Conservation (phyloP, 2,888 invertebrate genomes). For the Nymphalis c-album region DNA sequence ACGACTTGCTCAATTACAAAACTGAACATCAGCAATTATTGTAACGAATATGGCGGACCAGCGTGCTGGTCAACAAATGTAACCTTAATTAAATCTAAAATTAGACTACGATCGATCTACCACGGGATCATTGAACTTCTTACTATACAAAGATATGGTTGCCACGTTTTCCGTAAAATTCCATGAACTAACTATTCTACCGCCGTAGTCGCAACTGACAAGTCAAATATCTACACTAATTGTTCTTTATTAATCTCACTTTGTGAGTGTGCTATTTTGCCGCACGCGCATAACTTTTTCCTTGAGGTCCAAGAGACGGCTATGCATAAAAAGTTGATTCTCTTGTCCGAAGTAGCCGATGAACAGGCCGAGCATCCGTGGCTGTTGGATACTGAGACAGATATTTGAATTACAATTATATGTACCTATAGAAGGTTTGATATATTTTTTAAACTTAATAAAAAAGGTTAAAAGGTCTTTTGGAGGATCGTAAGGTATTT, state of each 20-base stretch:
- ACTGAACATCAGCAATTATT: no score
- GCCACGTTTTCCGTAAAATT: conserved; percentile 12
- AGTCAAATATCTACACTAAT: conserved; percentile 10
- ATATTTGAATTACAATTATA: background rate
- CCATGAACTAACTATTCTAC: conserved; percentile 1
- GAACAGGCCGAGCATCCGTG: conserved; percentile 83
- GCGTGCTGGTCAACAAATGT: background rate
- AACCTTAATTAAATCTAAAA: conserved; percentile 7
- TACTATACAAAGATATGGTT: background rate
- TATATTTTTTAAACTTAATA: background rate
- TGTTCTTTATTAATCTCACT: conserved; percentile 40
- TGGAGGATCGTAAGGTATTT: no score
- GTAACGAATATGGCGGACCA: background rate
- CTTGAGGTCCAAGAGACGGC: conserved; percentile 47
- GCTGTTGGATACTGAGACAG: conserved; percentile 83
- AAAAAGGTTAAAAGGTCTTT: no score
- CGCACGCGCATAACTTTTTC: conserved; percentile 43
- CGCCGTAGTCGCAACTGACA: background rate
- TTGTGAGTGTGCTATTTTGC: conserved; percentile 42
- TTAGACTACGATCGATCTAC: conserved; percentile 1
- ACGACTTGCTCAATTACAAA: no score
- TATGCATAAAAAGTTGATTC: conserved; percentile 45
- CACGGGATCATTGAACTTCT: background rate
- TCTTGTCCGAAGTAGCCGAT: conserved; percentile 76
- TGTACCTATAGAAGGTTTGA: background rate